Conservation (phyloP, 2,888 invertebrate species). For the Drosophila meridionalis region DNA sequence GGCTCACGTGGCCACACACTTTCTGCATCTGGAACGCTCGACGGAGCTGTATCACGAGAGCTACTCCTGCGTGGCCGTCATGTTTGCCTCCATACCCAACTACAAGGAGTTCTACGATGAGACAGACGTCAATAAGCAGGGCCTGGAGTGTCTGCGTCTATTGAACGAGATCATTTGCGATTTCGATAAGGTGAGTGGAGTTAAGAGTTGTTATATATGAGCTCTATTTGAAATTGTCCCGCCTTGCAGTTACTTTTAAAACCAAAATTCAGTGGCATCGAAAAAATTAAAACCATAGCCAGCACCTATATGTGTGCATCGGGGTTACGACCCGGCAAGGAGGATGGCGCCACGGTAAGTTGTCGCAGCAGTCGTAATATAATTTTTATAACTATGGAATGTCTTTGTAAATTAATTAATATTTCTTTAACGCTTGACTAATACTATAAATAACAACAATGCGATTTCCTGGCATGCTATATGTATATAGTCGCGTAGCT, state of each 20-base stretch:
- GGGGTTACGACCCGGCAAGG: slow-evolving; percentile 95
- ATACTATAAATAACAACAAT: slow-evolving; percentile 66
- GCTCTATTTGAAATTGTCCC: neutral
- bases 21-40: slow-evolving; percentile 88
- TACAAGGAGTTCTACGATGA: slow-evolving; percentile 99
- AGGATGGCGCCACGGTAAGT: slow-evolving; percentile 89
- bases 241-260: slow-evolving; percentile 90
- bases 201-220: neutral
- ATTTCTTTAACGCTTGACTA: slow-evolving; percentile 63
- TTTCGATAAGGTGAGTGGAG: slow-evolving; percentile 93
- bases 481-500: slow-evolving; percentile 78
- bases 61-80: slow-evolving; percentile 96
- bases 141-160: slow-evolving; percentile 95
- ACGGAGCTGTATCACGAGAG: slow-evolving; percentile 97
- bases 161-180: slow-evolving; percentile 99
- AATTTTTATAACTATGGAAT: neutral
- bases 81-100: slow-evolving; percentile 99
- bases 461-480: slow-evolving; percentile 42
- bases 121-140: slow-evolving; percentile 98
- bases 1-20: slow-evolving; percentile 97
- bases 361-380: neutral
- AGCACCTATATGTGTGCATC: slow-evolving; percentile 99
- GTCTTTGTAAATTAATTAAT: slow-evolving; percentile 41
- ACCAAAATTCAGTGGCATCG: slow-evolving; percentile 97
- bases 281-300: slow-evolving; percentile 99